Base-by-base conservation (phyloP, 1,140 invertebrate genomes). In the Heliconius nattereri region DNA sequence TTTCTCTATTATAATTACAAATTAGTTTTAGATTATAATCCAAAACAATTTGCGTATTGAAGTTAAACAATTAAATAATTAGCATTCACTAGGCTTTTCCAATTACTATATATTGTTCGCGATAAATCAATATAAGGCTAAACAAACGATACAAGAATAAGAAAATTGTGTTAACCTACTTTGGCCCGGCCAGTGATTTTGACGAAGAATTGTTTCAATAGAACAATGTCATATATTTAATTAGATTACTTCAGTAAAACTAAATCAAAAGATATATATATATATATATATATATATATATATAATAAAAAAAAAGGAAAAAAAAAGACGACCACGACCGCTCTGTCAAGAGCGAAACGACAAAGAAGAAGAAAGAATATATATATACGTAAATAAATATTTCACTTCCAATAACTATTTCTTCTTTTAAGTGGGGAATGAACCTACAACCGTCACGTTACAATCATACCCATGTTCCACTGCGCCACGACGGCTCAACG, bases 161-260 rank as follows among this genome's bases (percentile, higher is more conserved):
- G 73, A 76, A 75, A 81, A 81, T 76, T 70, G 75, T 66, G 75
- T 81, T 81, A 78, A 81, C 72, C 80, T 66, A 78, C 76, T 81
- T 81, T 81, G 76, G 78, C 71, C 76, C 76, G 71, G 72, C 32
- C 79, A 54, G 19, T 75, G 76, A 78, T 78, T 81, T 72, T 49
- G 20, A 78, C 45, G 54, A 45, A n/a, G 72, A 78, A 78, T 74
- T 81, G 80, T 78, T 81, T 81, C 57, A 75, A 77, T 40, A 71
- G 35, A 70, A 73, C 72, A 32, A 76, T 78, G 32, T 35, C 40
- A 29, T 71, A 76, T 32, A 60, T 66, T 66, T 29, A 60, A 66
- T 66, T 66, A 66, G 23, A 66, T 29, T 16, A 66, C 2, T 23
- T 57, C 23, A 57, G n/a, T 57, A 23, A 23, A 23, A 9, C 0